phyloP scores from a whole-genome alignment of 2,113 vertebrate species.

The Lophura nycthemera region DNA sequence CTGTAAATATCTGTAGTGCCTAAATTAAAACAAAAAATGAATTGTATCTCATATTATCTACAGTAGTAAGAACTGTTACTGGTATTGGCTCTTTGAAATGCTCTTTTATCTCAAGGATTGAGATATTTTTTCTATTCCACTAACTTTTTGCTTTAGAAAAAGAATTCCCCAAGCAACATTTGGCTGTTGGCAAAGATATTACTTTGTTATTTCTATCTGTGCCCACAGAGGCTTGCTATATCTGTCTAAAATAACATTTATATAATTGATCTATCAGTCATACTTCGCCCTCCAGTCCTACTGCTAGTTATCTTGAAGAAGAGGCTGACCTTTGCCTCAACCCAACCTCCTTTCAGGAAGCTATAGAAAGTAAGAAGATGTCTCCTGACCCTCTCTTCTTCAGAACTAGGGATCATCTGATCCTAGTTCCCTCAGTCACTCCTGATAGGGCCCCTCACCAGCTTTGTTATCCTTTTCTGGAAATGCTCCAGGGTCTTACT shows the following conservation, averaged over 20 bases:
- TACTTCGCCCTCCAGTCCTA: neutral
- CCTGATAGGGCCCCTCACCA: too few relatives aligned
- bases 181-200: constrained; percentile 3
- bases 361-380: too few relatives aligned
- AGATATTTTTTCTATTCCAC: neutral
- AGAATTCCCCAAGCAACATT: neutral
- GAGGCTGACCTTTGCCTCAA: too few relatives aligned
- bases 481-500: too few relatives aligned
- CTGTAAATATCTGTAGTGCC: neutral
- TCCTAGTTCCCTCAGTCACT: too few relatives aligned
- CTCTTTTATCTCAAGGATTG: neutral
- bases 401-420: too few relatives aligned
- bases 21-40: neutral
- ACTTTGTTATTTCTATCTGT: neutral
- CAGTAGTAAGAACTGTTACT: neutral
- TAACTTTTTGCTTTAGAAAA: neutral
- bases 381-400: too few relatives aligned
- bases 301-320: too few relatives aligned
- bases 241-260: constrained; percentile 6
- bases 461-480: too few relatives aligned
- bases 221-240: neutral
- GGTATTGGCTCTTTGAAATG: neutral
- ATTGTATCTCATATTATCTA: neutral
- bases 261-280: neutral
- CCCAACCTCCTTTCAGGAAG: too few relatives aligned